Evolutionary conservation across 2,113 vertebrate genomes (phyloP), one percentile per base, ranked within the genome.

Genomic region (Uria aalge): DNA sequence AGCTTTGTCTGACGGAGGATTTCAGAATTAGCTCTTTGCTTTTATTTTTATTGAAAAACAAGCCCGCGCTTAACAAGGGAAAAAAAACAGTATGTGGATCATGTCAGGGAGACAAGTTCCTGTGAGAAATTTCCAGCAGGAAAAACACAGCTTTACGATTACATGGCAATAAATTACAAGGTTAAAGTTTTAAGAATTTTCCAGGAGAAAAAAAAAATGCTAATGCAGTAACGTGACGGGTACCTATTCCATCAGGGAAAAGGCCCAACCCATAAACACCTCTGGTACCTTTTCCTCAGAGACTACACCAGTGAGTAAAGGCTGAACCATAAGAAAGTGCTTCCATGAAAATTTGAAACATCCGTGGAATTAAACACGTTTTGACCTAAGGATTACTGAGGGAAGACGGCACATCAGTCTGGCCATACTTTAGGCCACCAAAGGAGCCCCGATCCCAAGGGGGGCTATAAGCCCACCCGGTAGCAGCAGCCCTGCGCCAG

Each of bases 11-110:
- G 90, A 81, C 75, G 89, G 84, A 75, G 76, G 86, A 79, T 87
- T 95, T 92, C 94, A 91, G 89, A 96, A 95, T 97, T 94, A 97
- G 95, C 66, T 94, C 88, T 76, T 89, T 57, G 53, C 73, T 96
- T 92, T 97, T 94, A 91, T 86, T 97, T 91, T 92, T 92, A 82
- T 92, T 92, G 94, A 56, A 85, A 97, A 97, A 94, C 89, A 95
- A 92, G 86, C 73, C 77, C 60, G 80, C 5, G 14, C 69, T 89
- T 94, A 89, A 94, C 84, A 95, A 75, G 94, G 56, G 90, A 48
- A 8, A 68, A 92, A 92, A 89, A 89, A 40, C 85, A 94, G 69
- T 95, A 96, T 95, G 91, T 95, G 86, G 96, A 95, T 96, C 88
- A 81, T 67, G 88, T 96, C 95, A 95, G 69, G 29, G 13, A 95